Conservation (phyloP, 2,113 vertebrate genomes). For the Chamaetylas fuelleborni region DNA sequence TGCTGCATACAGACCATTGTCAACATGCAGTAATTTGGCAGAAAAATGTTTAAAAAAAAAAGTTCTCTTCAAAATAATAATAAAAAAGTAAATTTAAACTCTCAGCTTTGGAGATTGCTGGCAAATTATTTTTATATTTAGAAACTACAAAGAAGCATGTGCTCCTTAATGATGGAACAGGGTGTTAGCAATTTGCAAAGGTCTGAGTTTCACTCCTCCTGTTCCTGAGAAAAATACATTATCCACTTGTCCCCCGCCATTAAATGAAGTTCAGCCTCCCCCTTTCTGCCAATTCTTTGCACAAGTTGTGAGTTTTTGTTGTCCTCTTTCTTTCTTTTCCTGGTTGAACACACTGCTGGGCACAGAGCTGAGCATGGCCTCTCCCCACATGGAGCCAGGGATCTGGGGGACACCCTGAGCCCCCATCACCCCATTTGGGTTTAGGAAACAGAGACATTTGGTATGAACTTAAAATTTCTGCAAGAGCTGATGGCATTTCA, state of each 20-base stretch:
- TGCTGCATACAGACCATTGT: not conserved
- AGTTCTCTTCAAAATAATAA: not conserved
- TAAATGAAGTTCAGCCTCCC: not conserved
- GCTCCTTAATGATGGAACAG: not conserved
- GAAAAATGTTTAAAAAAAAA: not conserved
- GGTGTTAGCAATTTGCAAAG: not conserved
- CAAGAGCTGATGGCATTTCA: not conserved
- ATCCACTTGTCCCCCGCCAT: rapidly evolving
- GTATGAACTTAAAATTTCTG: not conserved
- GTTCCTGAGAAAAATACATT: not conserved
- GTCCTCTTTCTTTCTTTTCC: not conserved
- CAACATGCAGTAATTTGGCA: constrained; percentile 1
- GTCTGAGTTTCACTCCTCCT: not conserved
- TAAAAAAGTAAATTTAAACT: not conserved
- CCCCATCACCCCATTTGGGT: rapidly evolving
- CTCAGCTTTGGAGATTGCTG: not conserved
- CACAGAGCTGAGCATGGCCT: rapidly evolving
- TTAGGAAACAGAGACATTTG: not conserved
- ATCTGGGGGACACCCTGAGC: not conserved
- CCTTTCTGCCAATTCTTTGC: not conserved
- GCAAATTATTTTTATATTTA: constrained; percentile 13
- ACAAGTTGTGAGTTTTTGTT: not conserved
- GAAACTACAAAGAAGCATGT: not conserved
- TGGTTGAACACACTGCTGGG: not conserved
- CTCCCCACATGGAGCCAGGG: rapidly evolving